Base-by-base conservation (phyloP, 2,888 invertebrate genomes). In the Athalia circularis region DNA sequence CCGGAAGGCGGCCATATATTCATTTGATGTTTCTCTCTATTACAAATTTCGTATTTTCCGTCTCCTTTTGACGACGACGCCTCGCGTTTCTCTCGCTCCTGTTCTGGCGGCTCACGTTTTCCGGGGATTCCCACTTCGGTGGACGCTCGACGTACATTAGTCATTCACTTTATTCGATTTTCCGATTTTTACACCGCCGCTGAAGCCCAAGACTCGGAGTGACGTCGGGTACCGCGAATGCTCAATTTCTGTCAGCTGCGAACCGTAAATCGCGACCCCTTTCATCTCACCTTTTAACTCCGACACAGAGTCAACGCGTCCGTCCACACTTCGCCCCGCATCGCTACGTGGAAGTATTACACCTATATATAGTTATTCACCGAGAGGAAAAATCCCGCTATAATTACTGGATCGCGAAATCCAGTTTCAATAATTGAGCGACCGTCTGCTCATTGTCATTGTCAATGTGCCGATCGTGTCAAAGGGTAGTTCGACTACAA, bases 1-100 rank as follows among this genome's bases (percentile, higher is more conserved):
- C 87, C 90, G 89, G 89, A 90, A 90, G 89, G 86, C 87, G 86
- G 85, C 87, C 87, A 83, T 85, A 88, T 88, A 88, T 89, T 70
- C 78, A 86, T 87, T 88, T 87, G 84, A 86, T 85, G 87, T 87
- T 88, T 87, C 89, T 87, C 88, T 86, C 88, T 84, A 87, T 87
- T 86, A 84, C 84, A 86, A 88, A 86, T 88, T 86, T 86, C 83
- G 72, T 82, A 78, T 85, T 87, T 87, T 85, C 83, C 84, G 65
- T 79, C 75, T 75, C 75, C 75, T 75, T 75, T 64, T 75, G 29
- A 29, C 74, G 48, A 61, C 74, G 74, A n/a, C 7, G 59, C 61
- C 48, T 52, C 74, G 47, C 29, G 29, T 29, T 29, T 29, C 29
- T 29, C 29, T 29, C 29, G 29, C 29, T 29, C 29, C 29, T 29